A percentile compares a stretch with the other conserved stretches of the same genome.
Evolutionary conservation across 2,888 invertebrate genomes (phyloP).

Genomic region (Microplitis manilae): DNA sequence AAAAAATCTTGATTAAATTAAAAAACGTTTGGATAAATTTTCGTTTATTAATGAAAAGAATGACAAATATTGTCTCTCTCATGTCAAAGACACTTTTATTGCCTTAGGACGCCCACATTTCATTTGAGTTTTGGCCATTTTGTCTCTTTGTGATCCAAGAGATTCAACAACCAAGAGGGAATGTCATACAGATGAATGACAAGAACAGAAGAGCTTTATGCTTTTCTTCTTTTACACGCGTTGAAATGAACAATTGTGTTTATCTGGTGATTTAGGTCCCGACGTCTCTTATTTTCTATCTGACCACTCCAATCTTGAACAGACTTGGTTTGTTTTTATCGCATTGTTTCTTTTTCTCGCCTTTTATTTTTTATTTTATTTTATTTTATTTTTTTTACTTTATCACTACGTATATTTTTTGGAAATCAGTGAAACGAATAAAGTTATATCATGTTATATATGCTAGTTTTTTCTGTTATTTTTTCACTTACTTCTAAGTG

Average conservation of each 20-base stretch:
- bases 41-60: not conserved
- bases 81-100: not conserved
- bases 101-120: not conserved
- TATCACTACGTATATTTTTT: not conserved
- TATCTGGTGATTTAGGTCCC: conserved; percentile 23
- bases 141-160: not conserved
- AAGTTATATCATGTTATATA: not conserved
- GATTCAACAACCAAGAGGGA: not conserved
- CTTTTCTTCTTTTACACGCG: conserved; percentile 4
- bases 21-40: not conserved
- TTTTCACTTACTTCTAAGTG: not conserved
- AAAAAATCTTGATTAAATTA: conserved; percentile 9
- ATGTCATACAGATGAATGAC: conserved; percentile 9
- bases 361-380: conserved; percentile 1
- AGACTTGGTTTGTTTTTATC: conserved; percentile 14
- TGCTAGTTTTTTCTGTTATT: not conserved
- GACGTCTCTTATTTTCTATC: conserved; percentile 31
- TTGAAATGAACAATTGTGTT: conserved; percentile 32
- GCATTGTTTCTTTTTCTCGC: conserved; percentile 9
- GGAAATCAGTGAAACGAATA: not conserved
- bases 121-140: not conserved
- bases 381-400: not conserved
- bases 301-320: conserved; percentile 36
- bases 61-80: not conserved
- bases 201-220: conserved; percentile 6